phyloP scores from a whole-genome alignment of 2,797 vertebrate species.

The Malurus splendens region DNA sequence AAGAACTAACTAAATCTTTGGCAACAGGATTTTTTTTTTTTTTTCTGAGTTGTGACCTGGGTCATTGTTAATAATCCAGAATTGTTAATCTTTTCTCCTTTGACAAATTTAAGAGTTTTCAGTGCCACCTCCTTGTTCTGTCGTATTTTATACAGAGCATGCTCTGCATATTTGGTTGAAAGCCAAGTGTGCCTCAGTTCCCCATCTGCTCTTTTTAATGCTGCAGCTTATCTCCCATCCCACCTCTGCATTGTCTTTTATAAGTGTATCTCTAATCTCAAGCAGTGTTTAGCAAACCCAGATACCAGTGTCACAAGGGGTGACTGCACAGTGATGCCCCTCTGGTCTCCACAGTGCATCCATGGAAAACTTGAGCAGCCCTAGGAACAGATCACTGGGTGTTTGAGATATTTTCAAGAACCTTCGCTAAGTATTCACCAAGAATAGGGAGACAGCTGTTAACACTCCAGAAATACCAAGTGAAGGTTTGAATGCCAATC shows the following conservation, averaged over 20 bases:
- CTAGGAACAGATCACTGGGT: not conserved
- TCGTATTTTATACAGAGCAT: not conserved
- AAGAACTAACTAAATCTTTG: not conserved
- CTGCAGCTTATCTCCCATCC: not conserved
- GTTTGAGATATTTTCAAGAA: conserved; percentile 35
- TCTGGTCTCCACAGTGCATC: not conserved
- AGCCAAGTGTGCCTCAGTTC: conserved; percentile 27
- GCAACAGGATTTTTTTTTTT: not conserved
- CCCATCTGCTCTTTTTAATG: conserved; percentile 26
- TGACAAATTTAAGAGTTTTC: conserved; percentile 41
- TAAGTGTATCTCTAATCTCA: conserved; percentile 28
- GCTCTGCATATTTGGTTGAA: conserved; percentile 12
- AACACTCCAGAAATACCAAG: conserved; percentile 39
- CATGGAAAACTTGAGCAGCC: not conserved
- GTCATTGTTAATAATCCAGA: not conserved
- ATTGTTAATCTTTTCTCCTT: not conserved
- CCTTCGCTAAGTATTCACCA: not conserved
- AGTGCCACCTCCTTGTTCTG: conserved; percentile 12
- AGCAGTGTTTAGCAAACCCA: not conserved
- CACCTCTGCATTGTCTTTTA: conserved; percentile 43
- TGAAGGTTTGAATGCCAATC: conserved; percentile 43
- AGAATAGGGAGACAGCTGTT: conserved; percentile 43
- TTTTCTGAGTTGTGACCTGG: not conserved
- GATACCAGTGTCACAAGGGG: conserved; percentile 17
- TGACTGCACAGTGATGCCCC: not conserved